Base-by-base conservation (phyloP, 2,888 invertebrate species). In the Nemotelus pantherinus region DNA sequence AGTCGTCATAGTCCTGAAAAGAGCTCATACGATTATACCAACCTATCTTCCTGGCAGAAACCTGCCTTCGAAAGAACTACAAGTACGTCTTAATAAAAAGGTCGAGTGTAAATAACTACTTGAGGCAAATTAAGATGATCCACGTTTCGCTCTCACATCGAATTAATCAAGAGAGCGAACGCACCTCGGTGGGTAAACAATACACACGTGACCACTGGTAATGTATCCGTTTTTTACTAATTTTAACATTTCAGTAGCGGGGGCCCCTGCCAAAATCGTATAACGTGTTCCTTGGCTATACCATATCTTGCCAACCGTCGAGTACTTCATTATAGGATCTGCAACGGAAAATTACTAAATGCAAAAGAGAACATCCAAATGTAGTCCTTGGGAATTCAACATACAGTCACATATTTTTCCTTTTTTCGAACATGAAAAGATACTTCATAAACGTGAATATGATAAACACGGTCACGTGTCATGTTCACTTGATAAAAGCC, bases 401-500 rank as follows among this genome's bases (percentile, higher is more conserved):
- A 41, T 44, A 47, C 45, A 65, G 45, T 39, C 41, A 48, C 7
- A 25, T 25, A 25, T 25, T 25, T 25, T 25, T 25, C 25, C 25
- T 25, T 25, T 25, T 25, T 25, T 25, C 25, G 25, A 25, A 25
- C 25, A 25, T 25, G 25, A 25, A 25, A 48, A 25, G 60, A 41
- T 44, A 47, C 63, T 63, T 60, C 72, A 63, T 74, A 74, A 25
- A 50, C 74, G 48, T 60, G 63, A 84, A 83, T 82, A 83, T 82
- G 84, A 84, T 85, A 86, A 86, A 86, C 86, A 86, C 82, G 84
- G 86, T 82, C 86, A 85, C 86, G 86, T 86, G 86, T 82, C 83
- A 78, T 58, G 48, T 79, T 79, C 65, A 68, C 70, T 25, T 77
- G 74, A 74, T 74, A 63, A 74, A 74, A 57, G 45, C 25, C 25